These are phyloP conservation scores for Ptychobarbus kaznakovi DNA, from an alignment of 2,797 vertebrate genomes.

Conservation along the genomic window DNA sequence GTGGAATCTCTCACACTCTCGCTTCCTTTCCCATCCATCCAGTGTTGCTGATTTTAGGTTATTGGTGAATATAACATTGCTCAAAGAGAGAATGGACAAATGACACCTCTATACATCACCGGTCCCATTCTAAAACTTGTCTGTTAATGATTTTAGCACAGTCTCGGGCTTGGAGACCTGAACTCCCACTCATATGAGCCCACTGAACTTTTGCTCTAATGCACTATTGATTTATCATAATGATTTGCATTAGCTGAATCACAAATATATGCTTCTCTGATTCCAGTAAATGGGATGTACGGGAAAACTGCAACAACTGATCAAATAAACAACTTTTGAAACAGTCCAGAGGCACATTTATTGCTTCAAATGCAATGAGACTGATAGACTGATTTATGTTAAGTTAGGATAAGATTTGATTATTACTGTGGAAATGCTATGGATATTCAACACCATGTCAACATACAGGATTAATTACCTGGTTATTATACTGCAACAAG, in stretches of 20 bases:
- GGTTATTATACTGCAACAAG: background rate
- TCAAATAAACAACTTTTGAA: slow-evolving; percentile 47
- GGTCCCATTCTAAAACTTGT: slow-evolving; percentile 40
- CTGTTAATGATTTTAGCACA: slow-evolving; percentile 54
- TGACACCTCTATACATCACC: slow-evolving; percentile 60
- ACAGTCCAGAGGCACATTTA: slow-evolving; percentile 17
- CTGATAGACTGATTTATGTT: slow-evolving; percentile 22
- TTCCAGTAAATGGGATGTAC: slow-evolving; percentile 52
- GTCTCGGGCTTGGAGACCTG: slow-evolving; percentile 27
- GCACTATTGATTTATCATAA: slow-evolving; percentile 61
- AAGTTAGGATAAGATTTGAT: background rate
- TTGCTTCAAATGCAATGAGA: slow-evolving; percentile 17
- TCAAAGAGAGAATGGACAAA: slow-evolving; percentile 53
- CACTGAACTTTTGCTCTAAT: slow-evolving; percentile 55
- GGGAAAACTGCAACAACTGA: slow-evolving; percentile 41
- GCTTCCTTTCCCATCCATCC: slow-evolving; percentile 31
- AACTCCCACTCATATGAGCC: slow-evolving; percentile 43
- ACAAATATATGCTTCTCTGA: slow-evolving; percentile 52
- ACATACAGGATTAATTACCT: background rate
- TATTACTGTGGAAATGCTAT: background rate
- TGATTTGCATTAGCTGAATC: slow-evolving; percentile 61
- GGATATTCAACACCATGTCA: background rate
- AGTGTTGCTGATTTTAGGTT: slow-evolving; percentile 51
- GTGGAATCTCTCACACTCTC: slow-evolving; percentile 53
- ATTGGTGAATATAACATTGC: slow-evolving; percentile 64